phyloP scores from a whole-genome alignment of 2,888 invertebrate species.

The Augiades crinisus region DNA sequence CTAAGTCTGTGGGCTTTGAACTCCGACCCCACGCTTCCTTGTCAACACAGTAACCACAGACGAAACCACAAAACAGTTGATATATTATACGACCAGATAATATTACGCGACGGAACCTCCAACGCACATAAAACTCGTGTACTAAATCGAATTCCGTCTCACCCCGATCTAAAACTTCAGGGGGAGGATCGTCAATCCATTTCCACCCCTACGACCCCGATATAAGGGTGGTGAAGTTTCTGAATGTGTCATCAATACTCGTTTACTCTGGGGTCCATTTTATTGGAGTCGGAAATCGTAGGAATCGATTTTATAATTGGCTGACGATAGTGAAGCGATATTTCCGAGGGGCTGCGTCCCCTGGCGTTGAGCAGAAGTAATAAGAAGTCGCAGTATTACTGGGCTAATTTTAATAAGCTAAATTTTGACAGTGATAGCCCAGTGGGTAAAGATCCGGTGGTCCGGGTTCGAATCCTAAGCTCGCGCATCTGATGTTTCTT shows the following conservation, averaged over 20 bases:
- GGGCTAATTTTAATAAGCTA: too few relatives aligned
- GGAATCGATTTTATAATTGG: slow-evolving; percentile 27
- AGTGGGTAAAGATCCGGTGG: too few relatives aligned
- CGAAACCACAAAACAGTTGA: too few relatives aligned
- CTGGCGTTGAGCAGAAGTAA: slow-evolving; percentile 5
- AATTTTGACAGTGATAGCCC: too few relatives aligned
- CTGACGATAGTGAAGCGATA: slow-evolving; percentile 23
- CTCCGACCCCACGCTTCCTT: too few relatives aligned
- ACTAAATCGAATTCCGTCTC: slow-evolving; percentile 12
- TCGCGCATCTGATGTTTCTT: too few relatives aligned
- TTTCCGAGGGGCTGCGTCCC: slow-evolving; percentile 23
- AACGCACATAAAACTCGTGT: slow-evolving; percentile 12
- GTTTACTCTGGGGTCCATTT: slow-evolving; percentile 25
- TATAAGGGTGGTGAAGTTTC: slow-evolving; percentile 2
- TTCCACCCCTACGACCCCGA: background rate
- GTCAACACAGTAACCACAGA: too few relatives aligned
- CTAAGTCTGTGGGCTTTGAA: too few relatives aligned
- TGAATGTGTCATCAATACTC: slow-evolving; percentile 23
- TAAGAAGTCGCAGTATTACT: slow-evolving; percentile 14
- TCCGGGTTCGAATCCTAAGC: too few relatives aligned
- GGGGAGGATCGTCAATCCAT: background rate
- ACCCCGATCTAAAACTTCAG: slow-evolving; percentile 6
- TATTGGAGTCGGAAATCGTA: slow-evolving; percentile 24
- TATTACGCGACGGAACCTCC: background rate
- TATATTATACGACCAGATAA: too few relatives aligned